phyloP scores from a whole-genome alignment of 2,113 vertebrate genomes.

The Brachyistius frenatus region DNA sequence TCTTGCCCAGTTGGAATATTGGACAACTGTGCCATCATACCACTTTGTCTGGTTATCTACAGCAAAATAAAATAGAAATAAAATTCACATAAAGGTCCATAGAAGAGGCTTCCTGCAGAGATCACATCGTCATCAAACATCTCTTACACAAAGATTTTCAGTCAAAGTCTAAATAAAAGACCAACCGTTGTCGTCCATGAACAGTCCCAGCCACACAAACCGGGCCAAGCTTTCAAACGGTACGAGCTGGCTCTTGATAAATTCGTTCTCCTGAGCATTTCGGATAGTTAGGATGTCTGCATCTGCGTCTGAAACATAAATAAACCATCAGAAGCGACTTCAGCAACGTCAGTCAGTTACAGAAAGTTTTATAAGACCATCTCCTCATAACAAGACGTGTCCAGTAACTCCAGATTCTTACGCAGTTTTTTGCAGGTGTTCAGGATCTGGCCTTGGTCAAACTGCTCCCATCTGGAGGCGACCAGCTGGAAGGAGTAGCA shows the following conservation, averaged over 20 bases:
- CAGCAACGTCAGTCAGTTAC: not conserved
- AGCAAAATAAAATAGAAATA: conserved; percentile 8
- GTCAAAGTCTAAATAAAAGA: not conserved
- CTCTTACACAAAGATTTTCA: no score
- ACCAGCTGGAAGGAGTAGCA: conserved; percentile 92
- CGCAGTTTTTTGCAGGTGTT: conserved; percentile 87
- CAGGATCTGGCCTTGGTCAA: conserved; percentile 70
- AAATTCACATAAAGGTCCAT: no score
- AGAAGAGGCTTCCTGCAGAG: no score
- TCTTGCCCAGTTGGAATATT: conserved; percentile 91
- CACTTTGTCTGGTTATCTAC: conserved; percentile 89
- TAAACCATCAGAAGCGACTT: not conserved
- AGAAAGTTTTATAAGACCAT: no score
- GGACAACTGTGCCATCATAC: conserved; percentile 90
- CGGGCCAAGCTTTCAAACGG: conserved; percentile 86
- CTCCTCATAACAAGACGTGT: not conserved
- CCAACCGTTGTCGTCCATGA: conserved; percentile 85
- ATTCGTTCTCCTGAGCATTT: conserved; percentile 90
- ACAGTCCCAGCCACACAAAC: conserved; percentile 91
- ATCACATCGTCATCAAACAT: no score
- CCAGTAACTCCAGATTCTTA: conserved; percentile 73
- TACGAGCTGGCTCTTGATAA: conserved; percentile 87
- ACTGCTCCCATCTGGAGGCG: conserved; percentile 82
- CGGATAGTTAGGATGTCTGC: conserved; percentile 90
- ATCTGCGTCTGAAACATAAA: conserved; percentile 59